A percentile compares a stretch with the other conserved stretches of the same genome.
phyloP scores from a whole-genome alignment of 2,797 vertebrate species.

The Poecilia wingei region DNA sequence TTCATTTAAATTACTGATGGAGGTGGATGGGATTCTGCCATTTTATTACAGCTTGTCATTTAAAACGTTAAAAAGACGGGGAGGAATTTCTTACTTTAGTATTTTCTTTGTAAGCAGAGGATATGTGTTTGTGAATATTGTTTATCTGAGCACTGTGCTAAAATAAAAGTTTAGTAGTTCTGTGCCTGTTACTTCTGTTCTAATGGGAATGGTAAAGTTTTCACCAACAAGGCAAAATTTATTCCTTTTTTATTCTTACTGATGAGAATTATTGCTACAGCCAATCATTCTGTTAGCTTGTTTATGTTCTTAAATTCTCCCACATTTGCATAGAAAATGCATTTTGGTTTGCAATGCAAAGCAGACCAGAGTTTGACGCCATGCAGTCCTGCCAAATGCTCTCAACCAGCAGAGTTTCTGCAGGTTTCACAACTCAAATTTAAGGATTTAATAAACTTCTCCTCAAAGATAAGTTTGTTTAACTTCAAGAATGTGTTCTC shows the following conservation, averaged over 20 bases:
- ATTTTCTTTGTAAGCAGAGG: not conserved
- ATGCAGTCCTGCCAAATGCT: not conserved
- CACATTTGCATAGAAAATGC: not conserved
- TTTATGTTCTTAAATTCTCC: not conserved
- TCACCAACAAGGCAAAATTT: not conserved
- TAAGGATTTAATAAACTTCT: no score
- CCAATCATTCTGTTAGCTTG: not conserved
- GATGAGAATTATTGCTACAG: not conserved
- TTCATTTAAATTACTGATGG: not conserved
- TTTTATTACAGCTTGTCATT: not conserved
- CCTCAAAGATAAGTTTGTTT: no score
- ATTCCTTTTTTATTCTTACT: not conserved
- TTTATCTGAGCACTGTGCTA: not conserved
- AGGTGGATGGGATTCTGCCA: not conserved
- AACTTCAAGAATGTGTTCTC: no score
- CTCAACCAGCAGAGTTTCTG: not conserved
- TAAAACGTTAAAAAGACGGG: not conserved
- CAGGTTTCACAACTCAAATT: no score
- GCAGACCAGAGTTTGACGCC: not conserved
- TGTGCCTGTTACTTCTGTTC: not conserved
- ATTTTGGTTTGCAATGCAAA: not conserved
- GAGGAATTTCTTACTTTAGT: not conserved
- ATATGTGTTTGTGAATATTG: not conserved
- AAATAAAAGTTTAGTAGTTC: not conserved
- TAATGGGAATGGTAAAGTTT: not conserved